phyloP scores from a whole-genome alignment of 35 echinoderm and acorn worm genomes.

The Hemicentrotus pulcherrimus region DNA sequence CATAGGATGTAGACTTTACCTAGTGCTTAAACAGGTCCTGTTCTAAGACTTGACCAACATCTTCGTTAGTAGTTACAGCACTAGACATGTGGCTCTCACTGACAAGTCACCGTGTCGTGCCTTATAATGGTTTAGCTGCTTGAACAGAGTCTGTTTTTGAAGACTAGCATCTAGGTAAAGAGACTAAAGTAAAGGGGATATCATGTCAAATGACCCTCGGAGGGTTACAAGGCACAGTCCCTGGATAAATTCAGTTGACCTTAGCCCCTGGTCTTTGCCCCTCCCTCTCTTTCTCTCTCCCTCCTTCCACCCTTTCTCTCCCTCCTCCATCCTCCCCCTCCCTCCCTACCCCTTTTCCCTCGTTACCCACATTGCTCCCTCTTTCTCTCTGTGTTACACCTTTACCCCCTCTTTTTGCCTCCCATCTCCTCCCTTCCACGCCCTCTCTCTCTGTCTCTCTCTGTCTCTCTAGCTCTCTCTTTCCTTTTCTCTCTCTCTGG shows the following conservation, averaged over 20 bases:
- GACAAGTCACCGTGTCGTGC: no score
- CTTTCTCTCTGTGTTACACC: background rate
- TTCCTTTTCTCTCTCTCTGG: background rate
- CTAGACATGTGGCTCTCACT: no score
- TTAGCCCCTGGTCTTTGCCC: background rate
- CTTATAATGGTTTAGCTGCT: no score
- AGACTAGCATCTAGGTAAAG: no score
- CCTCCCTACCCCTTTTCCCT: background rate
- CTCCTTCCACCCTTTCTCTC: background rate
- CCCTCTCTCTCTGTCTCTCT: background rate
- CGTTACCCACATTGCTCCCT: background rate
- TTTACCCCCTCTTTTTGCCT: background rate
- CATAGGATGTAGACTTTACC: no score
- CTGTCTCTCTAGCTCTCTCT: background rate
- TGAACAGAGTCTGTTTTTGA: no score
- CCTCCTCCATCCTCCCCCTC: background rate
- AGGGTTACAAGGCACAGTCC: background rate
- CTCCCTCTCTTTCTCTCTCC: background rate
- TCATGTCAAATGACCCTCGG: background rate
- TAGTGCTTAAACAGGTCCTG: no score
- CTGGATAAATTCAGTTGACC: background rate
- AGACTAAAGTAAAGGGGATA: background rate
- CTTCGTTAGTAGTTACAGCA: no score
- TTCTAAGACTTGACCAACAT: no score
- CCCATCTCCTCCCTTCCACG: background rate